Conservation (phyloP, 2,888 invertebrate genomes). For the Operophtera brumata region DNA sequence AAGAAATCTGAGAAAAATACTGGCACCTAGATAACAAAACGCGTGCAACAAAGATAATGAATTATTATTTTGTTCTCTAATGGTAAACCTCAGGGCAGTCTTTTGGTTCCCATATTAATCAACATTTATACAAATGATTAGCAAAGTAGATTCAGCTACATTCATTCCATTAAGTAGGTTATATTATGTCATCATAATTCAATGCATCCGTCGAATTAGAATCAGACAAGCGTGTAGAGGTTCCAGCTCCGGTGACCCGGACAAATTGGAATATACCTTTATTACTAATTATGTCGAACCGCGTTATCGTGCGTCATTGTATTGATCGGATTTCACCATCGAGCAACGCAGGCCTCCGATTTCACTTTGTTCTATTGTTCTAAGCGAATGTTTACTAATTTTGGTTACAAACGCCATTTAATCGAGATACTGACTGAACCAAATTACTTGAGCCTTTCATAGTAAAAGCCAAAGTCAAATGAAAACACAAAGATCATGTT, state of each 20-base stretch:
- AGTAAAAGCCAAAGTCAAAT: too few species aligned
- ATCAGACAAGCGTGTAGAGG: conserved; percentile 44
- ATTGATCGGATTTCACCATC: conserved; percentile 38
- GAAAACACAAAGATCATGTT: too few species aligned
- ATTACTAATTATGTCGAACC: conserved; percentile 27
- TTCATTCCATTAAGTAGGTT: too few species aligned
- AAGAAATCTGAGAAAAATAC: too few species aligned
- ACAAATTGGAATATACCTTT: conserved; percentile 37
- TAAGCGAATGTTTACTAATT: not conserved
- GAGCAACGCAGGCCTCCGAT: too few species aligned
- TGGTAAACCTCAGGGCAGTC: not conserved
- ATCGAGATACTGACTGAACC: not conserved
- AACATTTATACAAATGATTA: not conserved
- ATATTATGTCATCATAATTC: conserved; percentile 27
- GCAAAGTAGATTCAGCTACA: not conserved
- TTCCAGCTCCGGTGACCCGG: conserved; percentile 46
- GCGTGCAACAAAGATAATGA: too few species aligned
- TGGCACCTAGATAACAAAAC: too few species aligned
- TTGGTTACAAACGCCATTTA: not conserved
- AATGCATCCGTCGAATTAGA: conserved; percentile 42
- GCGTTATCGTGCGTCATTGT: conserved; percentile 27
- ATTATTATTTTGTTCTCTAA: not conserved
- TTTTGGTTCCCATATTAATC: not conserved
- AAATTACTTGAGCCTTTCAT: not conserved
- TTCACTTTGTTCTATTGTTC: conserved; percentile 23